Conservation (phyloP, 2,113 vertebrate genomes). For the Siniperca chuatsi region DNA sequence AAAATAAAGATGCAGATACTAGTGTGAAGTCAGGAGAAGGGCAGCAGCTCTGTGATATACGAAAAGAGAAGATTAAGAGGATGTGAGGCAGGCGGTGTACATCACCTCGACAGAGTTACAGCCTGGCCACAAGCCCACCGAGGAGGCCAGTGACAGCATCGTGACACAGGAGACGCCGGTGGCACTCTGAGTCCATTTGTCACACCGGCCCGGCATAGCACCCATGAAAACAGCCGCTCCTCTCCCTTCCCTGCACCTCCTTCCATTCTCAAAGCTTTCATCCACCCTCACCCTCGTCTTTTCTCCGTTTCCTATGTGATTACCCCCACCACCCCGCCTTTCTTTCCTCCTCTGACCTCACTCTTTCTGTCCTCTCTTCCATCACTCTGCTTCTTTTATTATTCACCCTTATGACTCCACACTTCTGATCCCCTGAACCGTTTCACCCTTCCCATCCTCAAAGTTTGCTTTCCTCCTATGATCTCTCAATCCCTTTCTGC, state of each 20-base stretch:
- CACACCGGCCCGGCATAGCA: constrained; percentile 16
- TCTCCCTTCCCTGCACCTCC: constrained; percentile 5
- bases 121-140: constrained; percentile 37
- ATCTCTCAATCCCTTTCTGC: constrained; percentile 66
- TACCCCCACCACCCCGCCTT: background rate
- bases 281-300: constrained; percentile 16
- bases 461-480: constrained; percentile 62
- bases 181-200: constrained; percentile 69
- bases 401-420: constrained; percentile 25
- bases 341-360: constrained; percentile 22
- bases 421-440: constrained; percentile 55
- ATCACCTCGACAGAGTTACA: constrained; percentile 61
- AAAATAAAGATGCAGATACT: background rate
- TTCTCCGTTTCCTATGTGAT: constrained; percentile 42
- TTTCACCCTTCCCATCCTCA: constrained; percentile 63
- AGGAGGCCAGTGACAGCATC: constrained; percentile 41
- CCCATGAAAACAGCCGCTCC: constrained; percentile 32
- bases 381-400: constrained; percentile 29
- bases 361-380: constrained; percentile 15
- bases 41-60: constrained; percentile 16
- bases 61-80: constrained; percentile 35
- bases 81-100: constrained; percentile 38
- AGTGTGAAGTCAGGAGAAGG: constrained; percentile 7
- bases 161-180: constrained; percentile 60
- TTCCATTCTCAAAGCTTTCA: constrained; percentile 26